Evolutionary conservation across 2,797 vertebrate species (phyloP).

Genomic region (Mus minutoides): DNA sequence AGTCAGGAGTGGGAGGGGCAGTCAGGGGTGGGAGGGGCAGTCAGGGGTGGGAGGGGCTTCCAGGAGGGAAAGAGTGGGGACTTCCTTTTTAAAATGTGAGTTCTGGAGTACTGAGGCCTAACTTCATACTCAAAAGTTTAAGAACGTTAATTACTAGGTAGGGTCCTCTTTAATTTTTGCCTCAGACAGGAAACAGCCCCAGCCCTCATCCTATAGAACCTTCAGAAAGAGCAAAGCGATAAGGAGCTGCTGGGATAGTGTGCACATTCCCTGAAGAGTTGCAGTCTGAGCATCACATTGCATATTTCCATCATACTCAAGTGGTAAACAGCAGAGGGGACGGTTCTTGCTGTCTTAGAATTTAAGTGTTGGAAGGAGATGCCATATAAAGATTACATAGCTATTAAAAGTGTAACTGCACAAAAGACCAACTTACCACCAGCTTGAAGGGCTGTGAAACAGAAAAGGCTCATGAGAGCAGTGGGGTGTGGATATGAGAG

Average conservation of each 20-base stretch:
- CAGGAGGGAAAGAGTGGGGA: background rate
- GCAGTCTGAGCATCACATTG: background rate
- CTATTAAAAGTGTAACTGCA: slow-evolving; percentile 21
- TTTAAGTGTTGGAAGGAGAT: background rate
- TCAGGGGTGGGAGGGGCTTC: background rate
- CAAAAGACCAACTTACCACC: slow-evolving; percentile 16
- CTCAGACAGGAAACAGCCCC: background rate
- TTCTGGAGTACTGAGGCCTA: background rate
- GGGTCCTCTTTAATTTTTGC: background rate
- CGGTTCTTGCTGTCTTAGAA: background rate
- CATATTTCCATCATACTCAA: background rate
- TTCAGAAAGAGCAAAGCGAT: background rate
- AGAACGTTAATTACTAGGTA: background rate
- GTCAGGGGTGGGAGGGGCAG: background rate
- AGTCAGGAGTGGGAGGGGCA: too few relatives aligned
- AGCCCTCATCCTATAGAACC: background rate
- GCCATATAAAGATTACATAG: slow-evolving; percentile 1
- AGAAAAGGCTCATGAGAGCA: background rate
- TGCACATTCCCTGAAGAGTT: background rate
- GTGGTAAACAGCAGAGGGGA: background rate
- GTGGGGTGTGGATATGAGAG: background rate
- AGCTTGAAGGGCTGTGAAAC: background rate
- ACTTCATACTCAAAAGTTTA: background rate
- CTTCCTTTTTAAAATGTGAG: background rate
- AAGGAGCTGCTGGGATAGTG: background rate